These are phyloP conservation scores for Drosophila putrida DNA, from an alignment of 2,888 invertebrate genomes.

Conservation along the genomic window DNA sequence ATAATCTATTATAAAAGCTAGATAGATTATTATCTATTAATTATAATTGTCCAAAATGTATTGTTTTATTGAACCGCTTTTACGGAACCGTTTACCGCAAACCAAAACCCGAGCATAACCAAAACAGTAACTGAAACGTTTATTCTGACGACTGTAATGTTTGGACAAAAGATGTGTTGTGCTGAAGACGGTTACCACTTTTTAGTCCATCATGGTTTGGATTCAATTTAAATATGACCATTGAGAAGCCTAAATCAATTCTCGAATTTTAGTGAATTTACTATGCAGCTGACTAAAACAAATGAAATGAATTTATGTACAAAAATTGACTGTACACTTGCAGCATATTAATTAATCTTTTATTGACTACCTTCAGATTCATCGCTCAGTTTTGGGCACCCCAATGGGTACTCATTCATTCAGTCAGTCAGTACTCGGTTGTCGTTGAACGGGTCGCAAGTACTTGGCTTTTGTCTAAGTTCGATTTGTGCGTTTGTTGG, in stretches of 20 bases:
- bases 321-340: constrained; percentile 51
- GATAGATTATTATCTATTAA: too few relatives aligned
- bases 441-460: constrained; percentile 37
- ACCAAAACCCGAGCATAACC: too few relatives aligned
- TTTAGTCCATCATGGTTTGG: background rate
- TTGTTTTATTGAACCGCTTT: too few relatives aligned
- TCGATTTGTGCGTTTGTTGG: constrained; percentile 46
- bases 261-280: constrained; percentile 26
- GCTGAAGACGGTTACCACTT: background rate
- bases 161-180: too few relatives aligned
- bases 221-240: background rate
- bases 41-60: too few relatives aligned
- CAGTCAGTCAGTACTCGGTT: constrained; percentile 45
- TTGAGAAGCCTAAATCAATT: constrained; percentile 9
- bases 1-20: too few relatives aligned
- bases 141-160: too few relatives aligned
- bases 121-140: too few relatives aligned
- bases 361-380: constrained; percentile 54
- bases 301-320: constrained; percentile 49
- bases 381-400: constrained; percentile 26
- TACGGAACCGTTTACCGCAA: too few relatives aligned
- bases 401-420: constrained; percentile 10
- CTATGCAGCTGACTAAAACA: constrained; percentile 32
- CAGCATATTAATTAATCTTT: constrained; percentile 66
- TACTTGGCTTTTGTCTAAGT: constrained; percentile 37